Evolutionary conservation across 2,888 invertebrate genomes (phyloP), one percentile per base, ranked within the genome.

Genomic region (Drosophila falleni): DNA sequence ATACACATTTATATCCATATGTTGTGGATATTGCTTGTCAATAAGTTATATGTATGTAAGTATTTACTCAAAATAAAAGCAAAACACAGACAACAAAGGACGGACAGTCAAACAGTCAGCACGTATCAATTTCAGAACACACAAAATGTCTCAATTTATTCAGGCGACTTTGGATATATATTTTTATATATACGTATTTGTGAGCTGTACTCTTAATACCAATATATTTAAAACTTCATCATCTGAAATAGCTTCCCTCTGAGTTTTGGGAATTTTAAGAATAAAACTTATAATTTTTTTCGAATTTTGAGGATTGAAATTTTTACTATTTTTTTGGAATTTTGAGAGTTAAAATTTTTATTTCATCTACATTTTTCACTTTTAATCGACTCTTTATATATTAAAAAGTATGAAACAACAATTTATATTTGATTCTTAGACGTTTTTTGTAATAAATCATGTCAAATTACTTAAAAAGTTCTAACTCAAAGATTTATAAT

Each of bases 61-160:
- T 61, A 29, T 54, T 46, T 61, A 44, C 37, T 59, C 50, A 51
- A 56, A 61, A 62, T 56, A 31, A 56, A 29, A 29, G 13, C 47
- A 49, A 55, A 49, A 37, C 62, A 37, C 58, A 68, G 67, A 64
- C 47, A 63, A 80, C 19, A 67, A 82, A 68, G 59, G 70, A 53
- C n/a, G 26, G 39, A 9, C 68, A 35, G 31, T 64, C 55, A 23
- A 50, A 33, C 49, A 50, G 35, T 35, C 35, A 10, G 8, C 47
- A 23, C 19, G 53, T 63, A 55, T 54, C 37, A 19, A 55, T 54
- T 54, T 64, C 29, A 39, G 9, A 23, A 35, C 8, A 5, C 11
- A 50, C 33, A n/a, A 35, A n/a, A 50, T 35, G n/a, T 13, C n/a
- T 50, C 35, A 8, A 35, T 50, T 35, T 50, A 50, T 35, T 4